Evolutionary conservation across 1,140 invertebrate genomes (phyloP).

Genomic region (Pogonomyrmex californicus): DNA sequence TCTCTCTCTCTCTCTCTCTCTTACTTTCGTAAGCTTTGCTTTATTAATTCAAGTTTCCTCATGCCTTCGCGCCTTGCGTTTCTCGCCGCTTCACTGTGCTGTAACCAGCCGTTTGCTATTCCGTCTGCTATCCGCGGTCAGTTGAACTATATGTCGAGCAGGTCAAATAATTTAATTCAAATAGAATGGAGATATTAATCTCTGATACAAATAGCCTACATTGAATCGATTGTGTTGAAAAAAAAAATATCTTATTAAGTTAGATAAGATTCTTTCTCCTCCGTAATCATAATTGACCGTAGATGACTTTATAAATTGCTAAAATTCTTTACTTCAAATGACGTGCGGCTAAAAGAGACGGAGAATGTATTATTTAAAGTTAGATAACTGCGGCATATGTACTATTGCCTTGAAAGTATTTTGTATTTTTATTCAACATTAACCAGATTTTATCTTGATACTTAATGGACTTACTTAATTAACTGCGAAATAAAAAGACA

Average conservation of each 20-base stretch:
- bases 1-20: not conserved
- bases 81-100: constrained; percentile 8
- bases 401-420: not conserved
- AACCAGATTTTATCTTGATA: not conserved
- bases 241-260: constrained; percentile 23
- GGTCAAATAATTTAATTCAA: constrained; percentile 48
- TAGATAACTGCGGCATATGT: not conserved
- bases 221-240: not conserved
- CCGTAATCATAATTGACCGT: not conserved
- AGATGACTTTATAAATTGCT: not conserved
- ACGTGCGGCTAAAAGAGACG: not conserved
- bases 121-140: constrained; percentile 6
- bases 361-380: not conserved
- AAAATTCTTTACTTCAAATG: not conserved
- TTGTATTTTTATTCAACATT: not conserved
- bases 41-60: constrained; percentile 74
- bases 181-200: constrained; percentile 37
- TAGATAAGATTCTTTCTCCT: not conserved
- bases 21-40: constrained; percentile 56
- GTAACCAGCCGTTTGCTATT: constrained; percentile 25
- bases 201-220: constrained; percentile 19
- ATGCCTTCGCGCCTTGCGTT: constrained; percentile 50
- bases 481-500: not conserved
- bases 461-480: not conserved
- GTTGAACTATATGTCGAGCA: constrained; percentile 32